Evolutionary conservation across 2,113 vertebrate genomes (phyloP), one percentile per base, ranked within the genome.

Genomic region (Campylomormyrus tamandua): DNA sequence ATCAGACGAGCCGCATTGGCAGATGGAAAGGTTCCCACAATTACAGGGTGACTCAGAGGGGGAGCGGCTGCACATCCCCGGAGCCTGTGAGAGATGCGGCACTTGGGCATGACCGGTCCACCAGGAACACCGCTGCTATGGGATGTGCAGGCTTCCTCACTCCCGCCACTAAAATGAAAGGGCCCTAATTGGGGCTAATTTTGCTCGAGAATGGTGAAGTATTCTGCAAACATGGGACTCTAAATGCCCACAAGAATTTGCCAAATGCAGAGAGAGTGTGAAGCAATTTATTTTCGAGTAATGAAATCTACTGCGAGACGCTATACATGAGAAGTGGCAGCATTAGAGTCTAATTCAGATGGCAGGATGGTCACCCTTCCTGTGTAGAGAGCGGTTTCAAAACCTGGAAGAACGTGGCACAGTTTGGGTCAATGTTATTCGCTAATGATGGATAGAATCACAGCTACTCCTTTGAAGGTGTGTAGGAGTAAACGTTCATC

Each of bases 131-230:
- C 3, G 21, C 8, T n/a, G 21, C 50, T 21, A 5, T 27, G 21
- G n/a, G 27, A 52, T 2, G 45, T 35, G 50, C 31, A 27, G 42
- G 45, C 7, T 89, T 31, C 35, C 80, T 89, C 39, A 13, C 39
- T 84, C 53, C 89, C 15, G 35, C 56, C 52, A 48, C 52, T 48
- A 48, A 84, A 85, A 58, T 89, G 80, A 89, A 84, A 45, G 13
- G 52, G 50, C 89, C 39, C 42, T 89, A 89, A 89, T 84, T 83
- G 89, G 89, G 39, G 77, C 80, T 89, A 89, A 89, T 85, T 85
- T 89, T 84, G 52, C 52, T 48, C 10, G 24, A 50, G 42, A 84
- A 83, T 19, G 19, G 45, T 89, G 48, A 89, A 89, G 80, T 66
- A 27, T 88, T 80, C 85, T 88, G 10, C 11, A 56, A 88, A 88